phyloP scores from a whole-genome alignment of 2,113 vertebrate genomes.

The Mugil cephalus region DNA sequence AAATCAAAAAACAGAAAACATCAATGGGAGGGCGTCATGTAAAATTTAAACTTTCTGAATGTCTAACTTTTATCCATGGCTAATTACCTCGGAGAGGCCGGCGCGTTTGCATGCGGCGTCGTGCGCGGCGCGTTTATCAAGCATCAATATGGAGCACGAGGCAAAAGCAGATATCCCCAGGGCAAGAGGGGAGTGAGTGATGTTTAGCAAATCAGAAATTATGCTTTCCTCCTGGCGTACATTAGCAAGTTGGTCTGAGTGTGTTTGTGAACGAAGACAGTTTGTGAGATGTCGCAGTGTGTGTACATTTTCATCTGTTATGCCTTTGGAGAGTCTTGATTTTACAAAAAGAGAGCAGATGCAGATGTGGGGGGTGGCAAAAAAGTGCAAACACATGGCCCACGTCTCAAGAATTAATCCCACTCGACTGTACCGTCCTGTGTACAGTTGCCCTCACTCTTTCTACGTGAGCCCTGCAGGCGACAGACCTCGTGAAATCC shows the following conservation, averaged over 20 bases:
- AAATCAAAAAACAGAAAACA: slow-evolving; percentile 42
- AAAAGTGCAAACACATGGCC: slow-evolving; percentile 27
- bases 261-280: slow-evolving; percentile 9
- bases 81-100: slow-evolving; percentile 42
- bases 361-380: no score
- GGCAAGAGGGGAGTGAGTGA: slow-evolving; percentile 41
- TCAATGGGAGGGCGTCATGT: slow-evolving; percentile 47
- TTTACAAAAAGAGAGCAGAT: slow-evolving; percentile 22
- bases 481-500: slow-evolving; percentile 4
- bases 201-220: slow-evolving; percentile 49
- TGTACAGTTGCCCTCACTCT: slow-evolving; percentile 8
- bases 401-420: slow-evolving; percentile 17
- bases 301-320: slow-evolving; percentile 19
- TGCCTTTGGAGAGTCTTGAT: slow-evolving; percentile 21
- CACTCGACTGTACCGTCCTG: slow-evolving; percentile 11
- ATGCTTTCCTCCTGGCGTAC: slow-evolving; percentile 29
- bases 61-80: slow-evolving; percentile 30
- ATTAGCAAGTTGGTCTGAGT: slow-evolving; percentile 13
- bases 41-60: slow-evolving; percentile 49
- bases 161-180: slow-evolving; percentile 29
- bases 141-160: slow-evolving; percentile 23
- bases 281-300: background rate
- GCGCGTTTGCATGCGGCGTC: background rate
- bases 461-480: background rate
- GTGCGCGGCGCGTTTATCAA: slow-evolving; percentile 22